A percentile compares a stretch with the other conserved stretches of the same genome.
Evolutionary conservation across 1,140 invertebrate species (phyloP).

Genomic region (Ostrea denselamellosa): DNA sequence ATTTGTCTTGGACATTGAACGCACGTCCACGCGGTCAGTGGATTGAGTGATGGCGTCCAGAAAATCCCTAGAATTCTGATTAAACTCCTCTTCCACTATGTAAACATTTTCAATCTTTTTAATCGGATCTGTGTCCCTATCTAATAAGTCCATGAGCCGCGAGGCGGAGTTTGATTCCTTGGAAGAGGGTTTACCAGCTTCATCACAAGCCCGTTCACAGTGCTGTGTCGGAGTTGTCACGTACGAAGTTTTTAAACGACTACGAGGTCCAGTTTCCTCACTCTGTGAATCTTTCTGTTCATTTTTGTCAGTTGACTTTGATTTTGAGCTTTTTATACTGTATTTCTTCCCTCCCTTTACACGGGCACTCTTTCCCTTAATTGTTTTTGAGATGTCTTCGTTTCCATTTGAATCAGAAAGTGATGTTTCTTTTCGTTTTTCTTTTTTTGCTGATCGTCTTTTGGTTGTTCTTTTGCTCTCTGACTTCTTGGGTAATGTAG

Average conservation of each 20-base stretch:
- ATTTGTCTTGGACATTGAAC: slow-evolving; percentile 49
- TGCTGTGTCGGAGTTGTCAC: neutral
- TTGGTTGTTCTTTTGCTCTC: neutral
- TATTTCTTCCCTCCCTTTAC: slow-evolving; percentile 23
- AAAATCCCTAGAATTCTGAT: neutral
- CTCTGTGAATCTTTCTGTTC: slow-evolving; percentile 9
- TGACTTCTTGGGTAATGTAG: slow-evolving; percentile 38
- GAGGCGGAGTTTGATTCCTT: neutral
- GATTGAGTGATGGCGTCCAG: slow-evolving; percentile 3
- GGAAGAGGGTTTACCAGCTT: neutral
- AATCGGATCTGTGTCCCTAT: neutral
- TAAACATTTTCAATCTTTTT: slow-evolving; percentile 43
- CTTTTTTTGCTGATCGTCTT: slow-evolving; percentile 31
- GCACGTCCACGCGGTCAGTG: slow-evolving; percentile 31
- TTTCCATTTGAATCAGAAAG: slow-evolving; percentile 5
- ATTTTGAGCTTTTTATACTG: slow-evolving; percentile 21
- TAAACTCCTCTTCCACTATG: slow-evolving; percentile 20
- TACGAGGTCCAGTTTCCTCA: neutral
- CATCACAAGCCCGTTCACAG: neutral
- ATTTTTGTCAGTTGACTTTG: slow-evolving; percentile 27
- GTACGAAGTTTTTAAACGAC: neutral
- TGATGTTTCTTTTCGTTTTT: slow-evolving; percentile 10
- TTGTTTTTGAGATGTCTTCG: neutral
- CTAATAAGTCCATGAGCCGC: neutral
- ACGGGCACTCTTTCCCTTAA: neutral